Evolutionary conservation across 2,888 invertebrate genomes (phyloP).

Genomic region (Platynereis dumerilii): DNA sequence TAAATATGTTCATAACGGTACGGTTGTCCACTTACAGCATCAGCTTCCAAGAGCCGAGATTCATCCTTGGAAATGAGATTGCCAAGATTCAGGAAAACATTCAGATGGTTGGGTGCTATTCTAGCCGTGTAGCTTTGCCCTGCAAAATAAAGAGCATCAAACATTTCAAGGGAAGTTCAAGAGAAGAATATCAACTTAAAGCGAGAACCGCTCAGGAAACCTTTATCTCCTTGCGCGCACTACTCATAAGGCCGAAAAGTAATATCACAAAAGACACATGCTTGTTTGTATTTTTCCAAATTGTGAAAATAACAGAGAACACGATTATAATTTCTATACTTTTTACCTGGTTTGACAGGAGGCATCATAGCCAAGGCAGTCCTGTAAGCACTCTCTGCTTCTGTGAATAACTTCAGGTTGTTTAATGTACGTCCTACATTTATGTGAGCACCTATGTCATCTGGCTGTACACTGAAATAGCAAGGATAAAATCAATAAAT

Average conservation of each 20-base stretch:
- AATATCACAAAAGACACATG: too few species aligned
- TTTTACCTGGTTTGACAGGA: slow-evolving; percentile 55
- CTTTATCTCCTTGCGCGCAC: too few species aligned
- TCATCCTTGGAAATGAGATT: slow-evolving; percentile 92
- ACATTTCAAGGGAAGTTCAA: too few species aligned
- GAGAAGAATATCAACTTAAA: too few species aligned
- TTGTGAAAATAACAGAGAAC: too few species aligned
- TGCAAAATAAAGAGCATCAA: slow-evolving; percentile 67
- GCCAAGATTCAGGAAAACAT: slow-evolving; percentile 93
- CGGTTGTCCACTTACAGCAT: slow-evolving; percentile 64
- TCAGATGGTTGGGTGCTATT: slow-evolving; percentile 93
- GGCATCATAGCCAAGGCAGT: slow-evolving; percentile 68
- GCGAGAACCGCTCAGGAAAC: too few species aligned
- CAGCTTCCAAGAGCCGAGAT: slow-evolving; percentile 90
- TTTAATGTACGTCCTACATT: slow-evolving; percentile 96
- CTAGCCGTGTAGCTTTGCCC: slow-evolving; percentile 94
- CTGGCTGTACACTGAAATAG: slow-evolving; percentile 81
- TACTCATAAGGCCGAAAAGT: too few species aligned
- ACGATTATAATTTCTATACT: too few species aligned
- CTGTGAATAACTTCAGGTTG: slow-evolving; percentile 83
- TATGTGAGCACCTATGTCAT: slow-evolving; percentile 96
- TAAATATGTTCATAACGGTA: too few species aligned
- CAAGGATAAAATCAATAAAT: not conserved
- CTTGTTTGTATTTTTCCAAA: too few species aligned
- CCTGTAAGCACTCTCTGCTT: slow-evolving; percentile 92